A percentile compares a stretch with the other conserved stretches of the same genome.
These are phyloP conservation scores for Halocynthia aurantium DNA, from an alignment of 23 tunicate species.

Conservation along the genomic window DNA sequence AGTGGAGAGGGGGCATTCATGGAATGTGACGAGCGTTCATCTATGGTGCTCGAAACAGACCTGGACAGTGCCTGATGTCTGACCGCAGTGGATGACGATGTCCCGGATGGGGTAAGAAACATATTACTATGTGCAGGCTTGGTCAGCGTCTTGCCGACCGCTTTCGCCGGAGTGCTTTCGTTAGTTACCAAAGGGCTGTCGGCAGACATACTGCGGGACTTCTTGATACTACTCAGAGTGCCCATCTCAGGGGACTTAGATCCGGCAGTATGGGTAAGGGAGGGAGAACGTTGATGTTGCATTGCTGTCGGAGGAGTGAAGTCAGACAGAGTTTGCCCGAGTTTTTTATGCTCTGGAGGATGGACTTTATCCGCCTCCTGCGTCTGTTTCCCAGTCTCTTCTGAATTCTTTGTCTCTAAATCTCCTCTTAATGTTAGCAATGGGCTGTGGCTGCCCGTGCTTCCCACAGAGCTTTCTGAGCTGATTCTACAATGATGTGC, in stretches of 20 bases:
- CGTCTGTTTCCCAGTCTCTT: constrained; percentile 27
- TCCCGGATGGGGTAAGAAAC: neutral
- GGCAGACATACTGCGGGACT: constrained; percentile 91
- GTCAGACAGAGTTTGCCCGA: constrained; percentile 27
- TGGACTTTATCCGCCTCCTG: constrained; percentile 12
- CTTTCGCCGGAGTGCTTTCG: constrained; percentile 22
- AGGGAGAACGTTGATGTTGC: neutral
- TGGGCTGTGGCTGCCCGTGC: constrained; percentile 40
- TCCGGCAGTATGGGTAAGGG: constrained; percentile 16
- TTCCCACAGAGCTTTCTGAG: constrained; percentile 55
- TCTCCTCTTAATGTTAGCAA: constrained; percentile 8
- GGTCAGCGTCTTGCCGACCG: constrained; percentile 11
- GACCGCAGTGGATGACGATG: neutral
- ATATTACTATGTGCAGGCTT: constrained; percentile 13
- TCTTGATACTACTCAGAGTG: constrained; percentile 49
- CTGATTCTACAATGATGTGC: constrained; percentile 26
- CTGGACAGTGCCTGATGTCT: constrained; percentile 12
- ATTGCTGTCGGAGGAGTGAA: constrained; percentile 17
- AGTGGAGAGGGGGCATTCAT: constrained; percentile 18
- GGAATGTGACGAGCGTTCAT: constrained; percentile 19
- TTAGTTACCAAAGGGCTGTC: constrained; percentile 50
- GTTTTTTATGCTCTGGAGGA: constrained; percentile 20
- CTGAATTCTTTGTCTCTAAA: constrained; percentile 15
- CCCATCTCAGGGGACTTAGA: constrained; percentile 77
- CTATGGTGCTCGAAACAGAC: constrained; percentile 22